Evolutionary conservation across 2,888 invertebrate species (phyloP), one percentile per base, ranked within the genome.

Genomic region (Dynastes tityus): DNA sequence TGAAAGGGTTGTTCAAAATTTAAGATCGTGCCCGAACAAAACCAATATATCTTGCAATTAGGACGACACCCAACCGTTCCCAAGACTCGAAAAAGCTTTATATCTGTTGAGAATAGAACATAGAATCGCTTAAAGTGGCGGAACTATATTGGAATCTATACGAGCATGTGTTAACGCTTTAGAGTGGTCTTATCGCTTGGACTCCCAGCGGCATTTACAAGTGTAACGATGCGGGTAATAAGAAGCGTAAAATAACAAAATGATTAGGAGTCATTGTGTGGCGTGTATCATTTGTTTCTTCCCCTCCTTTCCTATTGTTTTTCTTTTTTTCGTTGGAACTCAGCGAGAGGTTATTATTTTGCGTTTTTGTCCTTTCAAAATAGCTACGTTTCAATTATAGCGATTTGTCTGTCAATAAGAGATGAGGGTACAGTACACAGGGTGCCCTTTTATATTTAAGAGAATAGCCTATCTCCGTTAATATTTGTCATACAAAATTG

Each of bases 141-240:
- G 32, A 45, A 63, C 45, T 74, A 61, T 63, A 74, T 27, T 74
- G 73, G 73, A 74, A 74, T 74, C 61, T 61, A 63, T 11, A 45
- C 61, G 27, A 45, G 61, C 73, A 74, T 74, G 73, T 74, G 73
- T 61, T 61, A 74, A 74, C 49, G 27, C 45, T 45, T 74, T 61
- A 22, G 27, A 45, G 37, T 13, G 11, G 61, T 74, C 4, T 61
- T 74, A 74, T 74, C 73, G 73, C 27, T 45, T 22, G 61, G 13
- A 61, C 61, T 61, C 61, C 73, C 27, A 45, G 2, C 13, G 73
- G 73, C 29, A 61, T 16, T 74, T 55, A 61, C 61, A 74, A 74
- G 61, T 74, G 73, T 45, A 74, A 63, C 64, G 78, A 78, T 78
- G 78, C 78, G 78, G 78, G 78, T 78, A 63, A 65, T 78, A 78